These are phyloP conservation scores for Tamias sibiricus DNA, from an alignment of 2,113 vertebrate genomes.

Conservation along the genomic window DNA sequence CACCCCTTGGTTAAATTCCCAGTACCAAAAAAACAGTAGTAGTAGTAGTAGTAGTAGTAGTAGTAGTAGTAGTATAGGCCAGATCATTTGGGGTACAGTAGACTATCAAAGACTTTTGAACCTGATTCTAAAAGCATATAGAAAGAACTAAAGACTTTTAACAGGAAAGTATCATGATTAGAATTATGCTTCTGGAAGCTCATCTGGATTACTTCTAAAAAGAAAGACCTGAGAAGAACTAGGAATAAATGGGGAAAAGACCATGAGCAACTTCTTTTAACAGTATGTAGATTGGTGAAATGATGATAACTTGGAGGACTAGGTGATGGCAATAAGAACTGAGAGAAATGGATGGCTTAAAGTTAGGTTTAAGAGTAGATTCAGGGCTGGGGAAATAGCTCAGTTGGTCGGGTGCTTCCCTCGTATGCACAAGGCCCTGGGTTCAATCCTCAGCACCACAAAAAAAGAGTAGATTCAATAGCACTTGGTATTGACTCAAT, in stretches of 20 bases:
- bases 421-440: too few relatives aligned
- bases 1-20: too few relatives aligned
- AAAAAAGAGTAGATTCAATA: not conserved
- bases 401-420: too few relatives aligned
- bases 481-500: not conserved
- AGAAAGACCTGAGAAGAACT: not conserved
- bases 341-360: not conserved
- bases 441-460: too few relatives aligned
- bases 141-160: slow-evolving; percentile 34
- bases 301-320: not conserved
- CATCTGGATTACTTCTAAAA: slow-evolving; percentile 12
- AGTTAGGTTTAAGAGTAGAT: not conserved
- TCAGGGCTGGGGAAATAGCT: not conserved
- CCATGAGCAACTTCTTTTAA: slow-evolving; percentile 1
- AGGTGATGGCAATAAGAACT: not conserved
- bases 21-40: too few relatives aligned
- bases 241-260: slow-evolving; percentile 29
- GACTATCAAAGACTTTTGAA: not conserved
- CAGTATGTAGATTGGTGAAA: not conserved
- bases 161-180: slow-evolving; percentile 6
- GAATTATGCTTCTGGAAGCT: not conserved
- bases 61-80: not conserved
- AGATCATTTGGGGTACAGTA: not conserved
- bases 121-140: slow-evolving; percentile 20
- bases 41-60: too few relatives aligned